Percentiles rank a stretch among this genome's conserved stretches.
Evolutionary conservation across 2,888 invertebrate species (phyloP).

Genomic region (Drosophila maculinotata): DNA sequence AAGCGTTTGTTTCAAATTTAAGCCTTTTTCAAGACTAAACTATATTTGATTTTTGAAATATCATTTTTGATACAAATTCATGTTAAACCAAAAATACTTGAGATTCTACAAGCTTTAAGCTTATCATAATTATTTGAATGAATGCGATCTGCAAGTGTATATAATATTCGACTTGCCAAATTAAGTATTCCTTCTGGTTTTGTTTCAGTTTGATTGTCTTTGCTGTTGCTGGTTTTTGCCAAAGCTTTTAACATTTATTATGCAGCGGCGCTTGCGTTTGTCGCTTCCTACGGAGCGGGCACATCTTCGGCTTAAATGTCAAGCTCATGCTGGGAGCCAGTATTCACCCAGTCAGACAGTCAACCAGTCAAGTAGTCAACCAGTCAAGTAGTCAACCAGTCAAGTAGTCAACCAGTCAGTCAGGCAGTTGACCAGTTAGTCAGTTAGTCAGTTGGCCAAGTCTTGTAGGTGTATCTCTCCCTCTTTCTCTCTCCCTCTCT

Average conservation of each 20-base stretch:
- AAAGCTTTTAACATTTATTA: conserved; percentile 66
- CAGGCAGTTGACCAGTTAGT: conserved; percentile 14
- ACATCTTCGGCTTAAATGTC: conserved; percentile 71
- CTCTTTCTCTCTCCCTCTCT: background rate
- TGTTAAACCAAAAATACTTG: too few species aligned
- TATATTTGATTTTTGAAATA: too few species aligned
- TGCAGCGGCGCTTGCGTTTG: background rate
- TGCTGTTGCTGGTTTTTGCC: conserved; percentile 7
- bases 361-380: conserved; percentile 1
- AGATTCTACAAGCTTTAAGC: too few species aligned
- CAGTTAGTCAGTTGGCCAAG: conserved; percentile 29
- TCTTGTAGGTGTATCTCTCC: background rate
- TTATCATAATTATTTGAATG: too few species aligned
- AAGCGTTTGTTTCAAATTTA: too few species aligned
- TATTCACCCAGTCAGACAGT: conserved; percentile 32
- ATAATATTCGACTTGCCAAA: too few species aligned
- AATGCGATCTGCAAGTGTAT: too few species aligned
- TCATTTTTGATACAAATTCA: too few species aligned
- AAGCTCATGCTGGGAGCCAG: conserved; percentile 59
- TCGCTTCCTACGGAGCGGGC: conserved; percentile 3
- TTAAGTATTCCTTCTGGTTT: conserved; percentile 2
- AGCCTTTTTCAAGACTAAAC: too few species aligned
- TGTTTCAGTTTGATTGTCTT: conserved; percentile 9
- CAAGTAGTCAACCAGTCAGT: conserved; percentile 21
- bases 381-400: conserved; percentile 22